Evolutionary conservation across 2,797 vertebrate species (phyloP).

Genomic region (Chrosomus eos): DNA sequence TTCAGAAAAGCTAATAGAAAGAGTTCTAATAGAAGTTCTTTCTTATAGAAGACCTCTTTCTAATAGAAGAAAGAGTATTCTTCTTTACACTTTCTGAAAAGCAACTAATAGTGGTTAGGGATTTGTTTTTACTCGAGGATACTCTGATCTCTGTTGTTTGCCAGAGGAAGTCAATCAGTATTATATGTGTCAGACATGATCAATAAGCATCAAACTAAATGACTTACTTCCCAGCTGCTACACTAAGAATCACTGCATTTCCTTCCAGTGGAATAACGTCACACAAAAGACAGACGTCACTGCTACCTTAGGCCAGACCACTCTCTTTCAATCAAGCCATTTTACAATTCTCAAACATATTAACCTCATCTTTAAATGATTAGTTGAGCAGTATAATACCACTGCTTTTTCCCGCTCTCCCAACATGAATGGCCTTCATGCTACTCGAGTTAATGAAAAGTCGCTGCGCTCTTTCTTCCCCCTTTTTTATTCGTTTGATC

Average conservation of each 20-base stretch:
- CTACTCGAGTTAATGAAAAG: slow-evolving; percentile 70
- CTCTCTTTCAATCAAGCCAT: slow-evolving; percentile 26
- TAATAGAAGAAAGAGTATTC: too few relatives aligned
- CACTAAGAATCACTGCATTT: slow-evolving; percentile 30
- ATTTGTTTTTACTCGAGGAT: not conserved
- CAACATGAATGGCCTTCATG: slow-evolving; percentile 43
- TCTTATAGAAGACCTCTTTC: too few relatives aligned
- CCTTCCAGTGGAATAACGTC: slow-evolving; percentile 14
- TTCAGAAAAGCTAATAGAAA: not conserved
- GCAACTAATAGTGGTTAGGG: not conserved
- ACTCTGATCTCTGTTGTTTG: slow-evolving; percentile 10
- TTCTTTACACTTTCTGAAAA: not conserved
- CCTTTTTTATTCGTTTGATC: slow-evolving; percentile 71
- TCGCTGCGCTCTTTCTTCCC: slow-evolving; percentile 62
- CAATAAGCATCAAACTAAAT: slow-evolving; percentile 27
- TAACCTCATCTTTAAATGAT: slow-evolving; percentile 57
- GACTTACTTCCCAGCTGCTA: slow-evolving; percentile 7
- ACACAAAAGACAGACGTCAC: slow-evolving; percentile 38
- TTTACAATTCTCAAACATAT: slow-evolving; percentile 47
- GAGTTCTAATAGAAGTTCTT: too few relatives aligned
- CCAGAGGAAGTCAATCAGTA: slow-evolving; percentile 5
- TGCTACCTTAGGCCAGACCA: slow-evolving; percentile 24
- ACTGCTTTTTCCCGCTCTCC: slow-evolving; percentile 34
- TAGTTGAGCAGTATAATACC: slow-evolving; percentile 27
- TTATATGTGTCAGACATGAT: slow-evolving; percentile 5